These are phyloP conservation scores for Micronisus gabar DNA, from an alignment of 2,113 vertebrate genomes.

Conservation along the genomic window DNA sequence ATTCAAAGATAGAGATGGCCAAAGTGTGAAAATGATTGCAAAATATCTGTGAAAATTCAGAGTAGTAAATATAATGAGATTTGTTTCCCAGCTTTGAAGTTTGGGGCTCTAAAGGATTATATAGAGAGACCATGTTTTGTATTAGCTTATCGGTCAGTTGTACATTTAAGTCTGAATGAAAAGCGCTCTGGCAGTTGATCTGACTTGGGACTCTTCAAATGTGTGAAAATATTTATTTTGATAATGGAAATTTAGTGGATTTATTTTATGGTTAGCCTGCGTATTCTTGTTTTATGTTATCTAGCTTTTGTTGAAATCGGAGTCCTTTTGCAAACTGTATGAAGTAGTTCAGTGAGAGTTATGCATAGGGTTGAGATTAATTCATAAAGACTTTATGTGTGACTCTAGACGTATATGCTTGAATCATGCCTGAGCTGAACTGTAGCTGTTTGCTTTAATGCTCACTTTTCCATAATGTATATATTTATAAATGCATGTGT, in stretches of 20 bases:
- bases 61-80: neutral
- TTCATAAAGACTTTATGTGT: fast-evolving
- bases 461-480: neutral
- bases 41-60: neutral
- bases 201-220: neutral
- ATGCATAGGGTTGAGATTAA: neutral
- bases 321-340: neutral
- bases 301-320: neutral
- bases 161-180: neutral
- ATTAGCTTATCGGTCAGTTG: neutral
- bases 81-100: neutral
- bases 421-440: neutral
- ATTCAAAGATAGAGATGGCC: neutral
- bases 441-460: neutral
- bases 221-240: neutral
- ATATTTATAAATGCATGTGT: neutral
- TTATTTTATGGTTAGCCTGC: neutral
- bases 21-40: neutral
- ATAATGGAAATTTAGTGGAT: neutral
- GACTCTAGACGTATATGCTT: neutral
- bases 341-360: neutral
- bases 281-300: neutral
- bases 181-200: neutral
- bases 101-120: neutral
- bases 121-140: neutral